Evolutionary conservation across 2,797 vertebrate species (phyloP).

Genomic region (Xerus rutilus): DNA sequence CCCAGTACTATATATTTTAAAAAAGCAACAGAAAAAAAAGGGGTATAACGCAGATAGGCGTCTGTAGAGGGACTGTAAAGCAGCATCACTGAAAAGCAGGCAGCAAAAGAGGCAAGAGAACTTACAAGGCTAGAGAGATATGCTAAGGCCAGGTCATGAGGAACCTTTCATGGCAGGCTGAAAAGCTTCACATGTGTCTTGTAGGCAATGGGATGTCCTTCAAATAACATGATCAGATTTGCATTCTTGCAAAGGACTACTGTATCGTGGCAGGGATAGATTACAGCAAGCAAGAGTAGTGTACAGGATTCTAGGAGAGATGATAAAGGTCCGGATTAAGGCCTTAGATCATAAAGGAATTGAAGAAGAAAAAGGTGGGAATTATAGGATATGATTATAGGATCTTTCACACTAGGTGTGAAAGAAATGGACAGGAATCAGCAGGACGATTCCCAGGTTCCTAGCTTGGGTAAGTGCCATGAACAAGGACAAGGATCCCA

Average conservation of each 20-base stretch:
- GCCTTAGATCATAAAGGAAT: background rate
- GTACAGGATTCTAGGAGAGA: background rate
- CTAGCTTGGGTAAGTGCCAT: background rate
- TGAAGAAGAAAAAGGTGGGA: background rate
- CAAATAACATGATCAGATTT: background rate
- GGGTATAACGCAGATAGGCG: too few species aligned
- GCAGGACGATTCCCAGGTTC: background rate
- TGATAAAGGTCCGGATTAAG: background rate
- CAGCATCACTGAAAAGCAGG: background rate
- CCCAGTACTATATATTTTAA: too few species aligned
- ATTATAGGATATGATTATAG: background rate
- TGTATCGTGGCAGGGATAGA: background rate
- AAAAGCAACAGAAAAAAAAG: too few species aligned
- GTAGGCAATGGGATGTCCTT: background rate
- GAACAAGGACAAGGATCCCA: conserved; percentile 8
- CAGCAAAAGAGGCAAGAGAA: background rate
- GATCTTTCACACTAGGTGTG: background rate
- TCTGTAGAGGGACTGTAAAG: background rate
- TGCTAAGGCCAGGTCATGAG: background rate
- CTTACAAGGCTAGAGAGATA: background rate
- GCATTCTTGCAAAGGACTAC: conserved; percentile 18
- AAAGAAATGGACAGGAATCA: conserved; percentile 7
- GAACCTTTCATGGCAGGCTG: background rate
- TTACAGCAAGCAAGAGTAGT: background rate
- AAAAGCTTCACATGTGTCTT: background rate